phyloP scores from a whole-genome alignment of 1,140 invertebrate species.

The Dreissena rostriformis region DNA sequence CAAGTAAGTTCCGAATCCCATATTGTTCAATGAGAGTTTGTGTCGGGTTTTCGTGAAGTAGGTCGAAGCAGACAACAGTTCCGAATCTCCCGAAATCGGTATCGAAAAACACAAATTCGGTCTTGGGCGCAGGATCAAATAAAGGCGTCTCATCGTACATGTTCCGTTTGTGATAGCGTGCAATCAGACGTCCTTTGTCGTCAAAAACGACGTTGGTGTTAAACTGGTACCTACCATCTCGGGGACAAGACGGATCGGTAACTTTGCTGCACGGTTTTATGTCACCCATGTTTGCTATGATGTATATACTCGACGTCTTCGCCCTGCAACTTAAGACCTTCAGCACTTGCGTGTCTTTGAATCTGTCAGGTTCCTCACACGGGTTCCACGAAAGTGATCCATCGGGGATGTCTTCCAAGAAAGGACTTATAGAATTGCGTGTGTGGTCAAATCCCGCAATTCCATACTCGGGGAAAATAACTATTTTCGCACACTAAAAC shows the following conservation, averaged over 20 bases:
- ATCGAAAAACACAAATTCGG: constrained; percentile 66
- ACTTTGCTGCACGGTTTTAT: constrained; percentile 82
- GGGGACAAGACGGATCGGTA: constrained; percentile 81
- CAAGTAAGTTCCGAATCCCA: constrained; percentile 86
- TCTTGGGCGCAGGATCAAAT: constrained; percentile 83
- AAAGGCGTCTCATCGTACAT: constrained; percentile 80
- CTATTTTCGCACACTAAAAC: constrained; percentile 86
- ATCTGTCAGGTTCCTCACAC: constrained; percentile 31
- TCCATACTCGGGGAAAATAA: constrained; percentile 91
- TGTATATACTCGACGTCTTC: constrained; percentile 81
- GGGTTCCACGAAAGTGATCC: constrained; percentile 55
- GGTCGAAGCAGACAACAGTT: constrained; percentile 88
- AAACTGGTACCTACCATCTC: constrained; percentile 83
- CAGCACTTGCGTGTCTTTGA: constrained; percentile 33
- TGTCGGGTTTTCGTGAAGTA: constrained; percentile 86
- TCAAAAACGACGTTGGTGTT: constrained; percentile 91
- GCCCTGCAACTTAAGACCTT: constrained; percentile 83
- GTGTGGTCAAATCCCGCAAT: constrained; percentile 76
- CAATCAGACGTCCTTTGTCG: constrained; percentile 83
- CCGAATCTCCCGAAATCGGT: constrained; percentile 93
- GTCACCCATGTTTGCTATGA: constrained; percentile 89
- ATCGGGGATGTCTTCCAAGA: constrained; percentile 64
- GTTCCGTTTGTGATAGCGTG: constrained; percentile 87
- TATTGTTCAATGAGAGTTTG: constrained; percentile 81
- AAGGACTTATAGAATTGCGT: constrained; percentile 41